Conservation (phyloP, 2,888 invertebrate genomes). For the Eupithecia subfuscata region DNA sequence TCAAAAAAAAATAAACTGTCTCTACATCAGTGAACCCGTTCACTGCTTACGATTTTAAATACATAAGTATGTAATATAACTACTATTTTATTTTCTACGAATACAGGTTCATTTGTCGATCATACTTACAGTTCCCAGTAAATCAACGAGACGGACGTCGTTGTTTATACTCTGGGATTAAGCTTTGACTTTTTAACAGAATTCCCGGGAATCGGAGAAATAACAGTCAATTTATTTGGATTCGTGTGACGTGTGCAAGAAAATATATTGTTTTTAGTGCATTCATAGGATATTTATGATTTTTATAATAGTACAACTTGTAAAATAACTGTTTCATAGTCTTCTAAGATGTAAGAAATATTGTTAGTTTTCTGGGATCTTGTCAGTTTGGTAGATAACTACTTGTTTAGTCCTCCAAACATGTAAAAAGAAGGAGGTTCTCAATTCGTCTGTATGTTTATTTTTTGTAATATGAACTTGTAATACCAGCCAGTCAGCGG, state of each 20-base stretch:
- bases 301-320: neutral
- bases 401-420: neutral
- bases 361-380: neutral
- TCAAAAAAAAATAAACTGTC: too few relatives aligned
- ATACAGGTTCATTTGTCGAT: neutral
- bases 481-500: too few relatives aligned
- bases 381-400: neutral
- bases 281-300: neutral
- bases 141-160: conserved; percentile 51
- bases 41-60: too few relatives aligned
- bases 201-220: conserved; percentile 38
- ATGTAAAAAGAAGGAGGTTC: too few relatives aligned
- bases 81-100: too few relatives aligned
- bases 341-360: neutral
- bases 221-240: conserved; percentile 10
- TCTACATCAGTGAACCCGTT: too few relatives aligned
- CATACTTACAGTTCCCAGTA: conserved; percentile 4
- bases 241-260: conserved; percentile 8
- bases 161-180: conserved; percentile 55
- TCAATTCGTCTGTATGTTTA: too few relatives aligned
- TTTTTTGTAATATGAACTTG: too few relatives aligned
- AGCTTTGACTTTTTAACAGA: conserved; percentile 58
- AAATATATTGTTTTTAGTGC: neutral
- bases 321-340: neutral
- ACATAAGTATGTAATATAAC: too few relatives aligned